phyloP scores from a whole-genome alignment of 2,888 invertebrate species.

The Archaeoteleia sp. region DNA sequence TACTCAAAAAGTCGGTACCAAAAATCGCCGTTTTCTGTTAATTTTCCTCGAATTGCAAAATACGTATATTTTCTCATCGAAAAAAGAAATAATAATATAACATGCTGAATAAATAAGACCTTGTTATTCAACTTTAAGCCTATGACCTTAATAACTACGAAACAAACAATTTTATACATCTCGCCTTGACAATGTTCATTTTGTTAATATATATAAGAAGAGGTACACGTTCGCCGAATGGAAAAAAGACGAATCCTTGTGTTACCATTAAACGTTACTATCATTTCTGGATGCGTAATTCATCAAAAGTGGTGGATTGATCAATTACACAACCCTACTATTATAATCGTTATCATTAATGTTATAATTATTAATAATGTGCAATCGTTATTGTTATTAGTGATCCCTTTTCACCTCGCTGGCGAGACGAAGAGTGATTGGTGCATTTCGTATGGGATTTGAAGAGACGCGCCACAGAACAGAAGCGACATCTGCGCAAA shows the following conservation, averaged over 20 bases:
- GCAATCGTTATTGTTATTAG: not conserved
- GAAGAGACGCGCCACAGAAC: too few species aligned
- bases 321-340: not conserved
- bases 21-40: constrained; percentile 1
- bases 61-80: constrained; percentile 14
- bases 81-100: constrained; percentile 33
- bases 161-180: constrained; percentile 67
- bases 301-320: not conserved
- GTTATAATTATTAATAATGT: constrained; percentile 10
- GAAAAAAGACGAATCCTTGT: constrained; percentile 17
- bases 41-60: not conserved
- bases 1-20: constrained; percentile 5
- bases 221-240: constrained; percentile 53
- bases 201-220: constrained; percentile 18
- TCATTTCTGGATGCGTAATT: too few species aligned
- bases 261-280: too few species aligned
- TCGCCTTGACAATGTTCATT: constrained; percentile 47
- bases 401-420: not conserved
- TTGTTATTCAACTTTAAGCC: constrained; percentile 51
- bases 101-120: constrained; percentile 57
- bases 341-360: constrained; percentile 9
- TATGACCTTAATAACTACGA: constrained; percentile 61
- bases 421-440: not conserved
- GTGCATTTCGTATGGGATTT: not conserved
- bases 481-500: too few species aligned